These are phyloP conservation scores for Suricata suricatta DNA, from an alignment of 2,113 vertebrate genomes.

Conservation along the genomic window DNA sequence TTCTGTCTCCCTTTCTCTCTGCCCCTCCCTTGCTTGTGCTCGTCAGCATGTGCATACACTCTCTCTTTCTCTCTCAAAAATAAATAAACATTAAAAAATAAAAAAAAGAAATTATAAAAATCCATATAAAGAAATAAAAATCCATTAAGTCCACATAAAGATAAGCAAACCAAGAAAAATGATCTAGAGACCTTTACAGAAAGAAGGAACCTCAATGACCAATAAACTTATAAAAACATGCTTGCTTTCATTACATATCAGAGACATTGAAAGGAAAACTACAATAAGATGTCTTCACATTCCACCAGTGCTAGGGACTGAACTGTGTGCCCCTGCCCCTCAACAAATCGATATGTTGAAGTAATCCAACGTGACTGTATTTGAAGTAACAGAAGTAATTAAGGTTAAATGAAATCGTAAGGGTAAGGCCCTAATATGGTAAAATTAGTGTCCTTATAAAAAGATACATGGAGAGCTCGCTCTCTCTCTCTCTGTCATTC, in stretches of 20 bases:
- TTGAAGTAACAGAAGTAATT: neutral
- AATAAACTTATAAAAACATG: conserved; percentile 6
- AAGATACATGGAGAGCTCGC: neutral
- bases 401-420: neutral
- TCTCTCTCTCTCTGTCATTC: neutral
- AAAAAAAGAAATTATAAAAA: neutral
- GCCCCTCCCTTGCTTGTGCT: too few species aligned
- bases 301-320: neutral
- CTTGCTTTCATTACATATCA: neutral
- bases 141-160: neutral
- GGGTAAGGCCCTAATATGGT: neutral
- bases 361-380: neutral
- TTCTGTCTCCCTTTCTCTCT: too few species aligned
- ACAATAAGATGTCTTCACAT: neutral
- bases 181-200: neutral
- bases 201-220: neutral
- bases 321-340: neutral
- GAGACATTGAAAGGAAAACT: neutral
- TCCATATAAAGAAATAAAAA: neutral
- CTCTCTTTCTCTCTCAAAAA: too few species aligned
- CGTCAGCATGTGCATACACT: too few species aligned
- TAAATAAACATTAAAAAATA: neutral
- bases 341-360: neutral
- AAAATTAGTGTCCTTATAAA: neutral
- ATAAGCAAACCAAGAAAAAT: neutral